Percentiles rank a stretch among this genome's conserved stretches.
Conservation (phyloP, 2,113 vertebrate species). For the Megatriorchis doriae region DNA sequence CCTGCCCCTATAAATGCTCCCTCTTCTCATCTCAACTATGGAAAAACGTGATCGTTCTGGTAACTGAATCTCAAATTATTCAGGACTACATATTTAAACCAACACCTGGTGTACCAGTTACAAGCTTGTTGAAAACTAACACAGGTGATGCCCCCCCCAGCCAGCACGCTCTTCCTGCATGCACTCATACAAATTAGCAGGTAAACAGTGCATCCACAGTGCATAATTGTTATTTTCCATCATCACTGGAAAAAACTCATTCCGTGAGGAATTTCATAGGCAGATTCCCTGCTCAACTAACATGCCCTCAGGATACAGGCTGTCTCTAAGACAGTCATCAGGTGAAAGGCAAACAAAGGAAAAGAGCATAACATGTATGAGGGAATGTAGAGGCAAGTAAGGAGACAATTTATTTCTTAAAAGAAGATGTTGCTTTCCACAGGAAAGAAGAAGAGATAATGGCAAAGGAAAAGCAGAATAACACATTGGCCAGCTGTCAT, state of each 20-base stretch:
- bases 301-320: background rate
- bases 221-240: background rate
- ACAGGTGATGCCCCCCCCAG: background rate
- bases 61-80: background rate
- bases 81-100: background rate
- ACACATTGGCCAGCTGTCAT: background rate
- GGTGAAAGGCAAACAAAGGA: background rate
- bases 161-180: background rate
- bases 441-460: background rate
- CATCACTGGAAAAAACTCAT: background rate
- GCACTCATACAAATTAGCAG: background rate
- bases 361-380: background rate
- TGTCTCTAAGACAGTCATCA: background rate
- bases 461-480: background rate
- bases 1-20: background rate
- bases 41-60: background rate
- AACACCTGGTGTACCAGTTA: background rate
- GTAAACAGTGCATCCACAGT: background rate
- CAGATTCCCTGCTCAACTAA: background rate
- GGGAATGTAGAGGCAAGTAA: background rate
- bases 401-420: background rate
- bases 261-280: background rate
- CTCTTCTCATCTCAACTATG: background rate
- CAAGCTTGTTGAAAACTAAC: background rate
- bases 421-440: background rate